Conservation (phyloP, 53 echinoderm and acorn worm genomes). For the Pentamera pediparva region DNA sequence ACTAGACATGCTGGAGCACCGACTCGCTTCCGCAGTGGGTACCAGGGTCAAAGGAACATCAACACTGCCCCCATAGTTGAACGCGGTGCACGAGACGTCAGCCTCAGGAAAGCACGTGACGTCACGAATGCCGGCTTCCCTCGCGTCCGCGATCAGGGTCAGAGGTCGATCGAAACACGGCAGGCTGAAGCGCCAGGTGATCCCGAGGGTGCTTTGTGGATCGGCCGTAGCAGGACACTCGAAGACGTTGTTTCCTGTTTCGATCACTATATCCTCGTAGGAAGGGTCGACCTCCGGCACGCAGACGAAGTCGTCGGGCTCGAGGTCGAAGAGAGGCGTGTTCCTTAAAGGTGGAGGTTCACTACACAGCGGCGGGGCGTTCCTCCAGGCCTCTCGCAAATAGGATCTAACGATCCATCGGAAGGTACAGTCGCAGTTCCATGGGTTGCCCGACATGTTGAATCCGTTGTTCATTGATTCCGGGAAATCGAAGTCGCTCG, state of each 20-base stretch:
- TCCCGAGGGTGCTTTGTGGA: neutral
- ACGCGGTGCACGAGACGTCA: neutral
- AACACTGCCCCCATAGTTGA: neutral
- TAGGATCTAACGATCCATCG: neutral
- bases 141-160: neutral
- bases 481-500: neutral
- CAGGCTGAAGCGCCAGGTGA: neutral
- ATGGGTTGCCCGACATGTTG: conserved; percentile 5
- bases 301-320: neutral
- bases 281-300: neutral
- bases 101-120: neutral
- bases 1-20: neutral
- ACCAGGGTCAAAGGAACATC: neutral
- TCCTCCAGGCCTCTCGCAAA: neutral
- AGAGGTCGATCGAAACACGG: neutral
- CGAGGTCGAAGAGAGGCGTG: neutral
- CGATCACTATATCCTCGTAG: neutral
- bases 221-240: conserved; percentile 5
- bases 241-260: neutral
- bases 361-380: neutral
- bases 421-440: conserved; percentile 21
- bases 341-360: neutral
- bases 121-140: neutral
- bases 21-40: neutral
- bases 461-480: neutral